A percentile compares a stretch with the other conserved stretches of the same genome.
phyloP scores from a whole-genome alignment of 2,888 invertebrate genomes.

The Timandra comae region DNA sequence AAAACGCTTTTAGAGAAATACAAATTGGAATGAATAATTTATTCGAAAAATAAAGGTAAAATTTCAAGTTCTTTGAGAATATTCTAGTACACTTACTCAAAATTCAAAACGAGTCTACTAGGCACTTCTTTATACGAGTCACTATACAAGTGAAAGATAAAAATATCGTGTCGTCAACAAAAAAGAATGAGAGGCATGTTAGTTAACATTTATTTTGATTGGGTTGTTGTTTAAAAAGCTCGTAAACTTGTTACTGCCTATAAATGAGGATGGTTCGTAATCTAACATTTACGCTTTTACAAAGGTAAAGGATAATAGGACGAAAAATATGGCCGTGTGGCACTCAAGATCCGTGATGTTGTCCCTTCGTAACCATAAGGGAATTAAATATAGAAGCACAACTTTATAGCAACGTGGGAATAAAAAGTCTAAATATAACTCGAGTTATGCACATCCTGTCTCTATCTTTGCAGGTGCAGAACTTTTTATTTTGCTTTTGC shows the following conservation, averaged over 20 bases:
- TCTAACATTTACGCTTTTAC: too few relatives aligned
- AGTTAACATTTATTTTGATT: background rate
- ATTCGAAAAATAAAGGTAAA: background rate
- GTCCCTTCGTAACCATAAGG: too few relatives aligned
- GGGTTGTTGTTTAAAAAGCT: background rate
- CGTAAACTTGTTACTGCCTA: background rate
- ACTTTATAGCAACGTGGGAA: background rate
- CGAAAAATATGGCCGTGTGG: too few relatives aligned
- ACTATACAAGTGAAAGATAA: conserved; percentile 6
- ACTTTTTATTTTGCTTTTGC: too few relatives aligned
- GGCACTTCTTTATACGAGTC: conserved; percentile 8
- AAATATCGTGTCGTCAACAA: background rate
- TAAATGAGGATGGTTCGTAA: too few relatives aligned
- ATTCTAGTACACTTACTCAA: conserved; percentile 3
- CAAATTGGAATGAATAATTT: too few relatives aligned
- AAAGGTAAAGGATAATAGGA: too few relatives aligned
- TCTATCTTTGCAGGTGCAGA: too few relatives aligned
- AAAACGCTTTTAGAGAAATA: too few relatives aligned
- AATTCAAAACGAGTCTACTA: conserved; percentile 6
- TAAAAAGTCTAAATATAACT: background rate
- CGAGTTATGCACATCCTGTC: too few relatives aligned
- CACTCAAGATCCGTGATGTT: too few relatives aligned
- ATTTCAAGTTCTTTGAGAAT: background rate
- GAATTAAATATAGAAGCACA: background rate
- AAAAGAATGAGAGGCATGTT: background rate